These are phyloP conservation scores for Cephus cinctus DNA, from an alignment of 1,140 invertebrate species.

Conservation along the genomic window DNA sequence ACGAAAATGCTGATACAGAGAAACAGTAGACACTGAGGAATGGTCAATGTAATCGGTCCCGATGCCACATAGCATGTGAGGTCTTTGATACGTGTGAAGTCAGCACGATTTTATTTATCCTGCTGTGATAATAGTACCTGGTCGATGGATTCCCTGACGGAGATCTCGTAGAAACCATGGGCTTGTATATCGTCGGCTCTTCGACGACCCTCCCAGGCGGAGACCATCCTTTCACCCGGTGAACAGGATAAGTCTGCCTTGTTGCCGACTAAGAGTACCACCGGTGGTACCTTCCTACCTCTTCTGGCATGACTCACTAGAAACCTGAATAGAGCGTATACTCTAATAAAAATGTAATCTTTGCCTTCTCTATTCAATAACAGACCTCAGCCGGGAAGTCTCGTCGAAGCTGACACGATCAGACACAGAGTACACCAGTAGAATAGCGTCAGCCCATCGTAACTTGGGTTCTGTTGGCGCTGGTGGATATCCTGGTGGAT, in stretches of 20 bases:
- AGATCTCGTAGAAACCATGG: slow-evolving; percentile 80
- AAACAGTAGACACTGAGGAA: no score
- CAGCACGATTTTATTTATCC: no score
- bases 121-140: slow-evolving; percentile 63
- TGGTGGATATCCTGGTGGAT: slow-evolving; percentile 24
- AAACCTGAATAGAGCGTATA: slow-evolving; percentile 16
- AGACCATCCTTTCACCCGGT: slow-evolving; percentile 73
- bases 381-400: slow-evolving; percentile 74
- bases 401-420: slow-evolving; percentile 84
- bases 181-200: slow-evolving; percentile 77
- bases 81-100: no score
- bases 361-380: background rate
- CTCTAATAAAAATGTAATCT: background rate
- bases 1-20: no score
- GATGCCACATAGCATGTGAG: no score
- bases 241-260: slow-evolving; percentile 69
- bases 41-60: no score
- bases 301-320: slow-evolving; percentile 51
- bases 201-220: slow-evolving; percentile 67
- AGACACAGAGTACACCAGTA: slow-evolving; percentile 81
- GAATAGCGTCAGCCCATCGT: slow-evolving; percentile 80
- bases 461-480: slow-evolving; percentile 67
- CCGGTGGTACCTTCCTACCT: slow-evolving; percentile 63
- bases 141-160: slow-evolving; percentile 77
- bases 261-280: slow-evolving; percentile 74